Base-by-base conservation (phyloP, 2,888 invertebrate species). In the Drosophila putrida region DNA sequence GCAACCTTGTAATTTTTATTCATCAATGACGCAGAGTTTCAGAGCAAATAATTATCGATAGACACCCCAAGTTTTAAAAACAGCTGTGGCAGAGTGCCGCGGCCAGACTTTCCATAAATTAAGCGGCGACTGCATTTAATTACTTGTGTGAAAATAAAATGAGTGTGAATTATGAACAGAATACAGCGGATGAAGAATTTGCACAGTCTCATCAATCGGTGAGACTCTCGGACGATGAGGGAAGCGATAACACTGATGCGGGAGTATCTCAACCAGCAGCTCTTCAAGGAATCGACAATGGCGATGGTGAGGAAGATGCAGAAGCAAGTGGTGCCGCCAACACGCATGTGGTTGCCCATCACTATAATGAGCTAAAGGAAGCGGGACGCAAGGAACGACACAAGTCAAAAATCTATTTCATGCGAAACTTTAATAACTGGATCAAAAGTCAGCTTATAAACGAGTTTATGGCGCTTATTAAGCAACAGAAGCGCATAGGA, bases 401-500 rank as follows among this genome's bases (percentile, higher is more conserved):
- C 77, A 95, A 97, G 88, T 98, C 98, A 28, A 95, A 97, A 28
- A 99, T 99, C 82, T 96, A 97, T 87, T 96, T 96, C 91, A 94
- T 99, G 93, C 94, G 99, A 78, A 99, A 99, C 93, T 98, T 99
- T 91, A 99, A 99, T 92, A 99, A 99, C 92, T 99, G 99, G 99
- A 95, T 98, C 11, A 99, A 99, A 93, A 97, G 97, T 92, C 97
- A 98, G 93, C 93, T 98, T 0, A 99, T 99, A 84, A 95, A 97
- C 94, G 95, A 96, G 93, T 96, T 96, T 92, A 93, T 95, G 85
- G 95, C 93, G 73, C 95, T 95, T 91, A 94, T 95, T 47, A 95
- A 94, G 87, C 94, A 94, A 76, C 93, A 90, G 4, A 95, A 95
- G 84, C 94, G 94, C 72, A 94, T 95, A 74, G 95, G 95, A n/a